Conservation (phyloP, 2,113 vertebrate genomes). For the Psophia crepitans region DNA sequence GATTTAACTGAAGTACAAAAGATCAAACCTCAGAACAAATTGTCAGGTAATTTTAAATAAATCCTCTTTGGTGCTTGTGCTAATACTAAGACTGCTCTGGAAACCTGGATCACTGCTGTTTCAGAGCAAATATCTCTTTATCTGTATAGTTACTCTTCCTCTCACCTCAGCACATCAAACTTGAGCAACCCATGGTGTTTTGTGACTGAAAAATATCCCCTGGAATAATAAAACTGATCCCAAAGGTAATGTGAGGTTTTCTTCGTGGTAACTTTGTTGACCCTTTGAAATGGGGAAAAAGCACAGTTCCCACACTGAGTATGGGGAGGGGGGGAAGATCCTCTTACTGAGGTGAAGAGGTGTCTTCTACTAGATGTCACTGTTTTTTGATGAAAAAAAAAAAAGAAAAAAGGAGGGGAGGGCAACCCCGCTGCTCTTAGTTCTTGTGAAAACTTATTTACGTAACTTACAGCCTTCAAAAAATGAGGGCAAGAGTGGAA, state of each 20-base stretch:
- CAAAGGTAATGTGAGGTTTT: background rate
- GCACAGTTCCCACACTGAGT: background rate
- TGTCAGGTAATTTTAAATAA: constrained; percentile 33
- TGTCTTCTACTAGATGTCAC: background rate
- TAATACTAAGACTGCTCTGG: background rate
- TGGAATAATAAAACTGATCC: background rate
- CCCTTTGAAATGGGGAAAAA: background rate
- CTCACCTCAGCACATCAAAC: background rate
- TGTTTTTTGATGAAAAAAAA: background rate
- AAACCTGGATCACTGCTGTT: background rate
- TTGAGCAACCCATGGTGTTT: background rate
- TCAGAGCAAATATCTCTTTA: background rate
- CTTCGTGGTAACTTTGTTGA: background rate
- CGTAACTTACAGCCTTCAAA: background rate
- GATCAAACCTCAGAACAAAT: constrained; percentile 11
- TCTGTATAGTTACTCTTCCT: background rate
- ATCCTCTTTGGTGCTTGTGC: background rate
- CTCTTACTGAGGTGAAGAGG: background rate
- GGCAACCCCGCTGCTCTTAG: background rate
- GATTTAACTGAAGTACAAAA: constrained; percentile 1
- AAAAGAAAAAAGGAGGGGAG: too few relatives aligned
- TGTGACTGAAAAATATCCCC: background rate
- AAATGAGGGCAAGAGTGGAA: background rate
- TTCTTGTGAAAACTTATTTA: background rate
- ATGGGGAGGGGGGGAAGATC: background rate